A percentile compares a stretch with the other conserved stretches of the same genome.
phyloP scores from a whole-genome alignment of 2,113 vertebrate species.

The Lophotis ruficrista region DNA sequence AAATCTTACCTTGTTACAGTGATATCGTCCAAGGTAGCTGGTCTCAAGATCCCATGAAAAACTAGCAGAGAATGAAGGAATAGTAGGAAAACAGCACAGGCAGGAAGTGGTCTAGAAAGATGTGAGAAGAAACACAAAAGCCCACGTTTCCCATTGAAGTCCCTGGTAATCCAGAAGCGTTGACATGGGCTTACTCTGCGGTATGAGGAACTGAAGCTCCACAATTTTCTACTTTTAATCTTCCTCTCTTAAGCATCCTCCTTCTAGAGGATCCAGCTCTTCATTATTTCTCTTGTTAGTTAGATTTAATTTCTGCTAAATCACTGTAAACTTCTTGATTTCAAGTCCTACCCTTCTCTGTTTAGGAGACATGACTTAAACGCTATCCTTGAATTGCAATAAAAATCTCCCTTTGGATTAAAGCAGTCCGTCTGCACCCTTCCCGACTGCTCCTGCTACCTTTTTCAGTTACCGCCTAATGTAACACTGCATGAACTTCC shows the following conservation, averaged over 20 bases:
- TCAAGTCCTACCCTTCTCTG: neutral
- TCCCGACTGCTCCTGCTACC: neutral
- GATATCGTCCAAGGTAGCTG: neutral
- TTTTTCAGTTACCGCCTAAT: neutral
- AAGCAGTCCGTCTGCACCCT: neutral
- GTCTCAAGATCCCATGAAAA: neutral
- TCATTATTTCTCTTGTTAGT: neutral
- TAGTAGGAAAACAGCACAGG: neutral
- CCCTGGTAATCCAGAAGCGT: neutral
- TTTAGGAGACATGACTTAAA: neutral
- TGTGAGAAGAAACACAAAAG: neutral
- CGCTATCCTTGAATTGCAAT: neutral
- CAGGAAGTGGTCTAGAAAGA: neutral
- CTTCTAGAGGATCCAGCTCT: neutral
- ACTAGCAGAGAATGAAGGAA: neutral
- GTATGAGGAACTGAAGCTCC: neutral
- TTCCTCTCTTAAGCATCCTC: neutral
- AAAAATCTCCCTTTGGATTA: neutral
- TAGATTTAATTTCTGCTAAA: neutral
- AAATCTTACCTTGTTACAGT: neutral
- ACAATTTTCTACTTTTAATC: neutral
- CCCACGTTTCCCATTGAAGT: accelerated
- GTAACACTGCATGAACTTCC: neutral
- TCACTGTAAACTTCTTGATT: neutral
- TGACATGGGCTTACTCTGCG: neutral